These are phyloP conservation scores for Lasius platythorax DNA, from an alignment of 2,888 invertebrate genomes.

Conservation along the genomic window DNA sequence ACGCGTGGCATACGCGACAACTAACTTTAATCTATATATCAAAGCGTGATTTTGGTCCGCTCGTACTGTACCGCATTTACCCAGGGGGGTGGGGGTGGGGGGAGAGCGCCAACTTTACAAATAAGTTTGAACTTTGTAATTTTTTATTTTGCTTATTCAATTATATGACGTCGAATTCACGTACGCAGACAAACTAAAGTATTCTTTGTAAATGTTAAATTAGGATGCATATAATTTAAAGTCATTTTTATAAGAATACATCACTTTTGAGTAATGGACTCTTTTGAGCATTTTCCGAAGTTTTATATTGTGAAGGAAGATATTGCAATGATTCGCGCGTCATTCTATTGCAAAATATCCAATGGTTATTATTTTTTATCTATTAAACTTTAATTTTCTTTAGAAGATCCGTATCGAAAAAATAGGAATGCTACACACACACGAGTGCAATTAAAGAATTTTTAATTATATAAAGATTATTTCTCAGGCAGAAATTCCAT, in stretches of 20 bases:
- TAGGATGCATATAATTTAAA: neutral
- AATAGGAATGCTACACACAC: neutral
- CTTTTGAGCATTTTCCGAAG: neutral
- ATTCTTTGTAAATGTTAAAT: slow-evolving; percentile 1
- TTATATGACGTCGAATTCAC: slow-evolving; percentile 5
- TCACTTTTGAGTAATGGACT: neutral
- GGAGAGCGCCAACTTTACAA: slow-evolving; percentile 14
- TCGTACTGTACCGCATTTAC: neutral
- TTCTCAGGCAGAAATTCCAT: neutral
- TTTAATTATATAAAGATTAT: slow-evolving; percentile 4
- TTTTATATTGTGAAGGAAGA: neutral
- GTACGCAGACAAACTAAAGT: neutral
- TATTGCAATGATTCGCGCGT: neutral
- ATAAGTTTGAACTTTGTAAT: slow-evolving; percentile 38
- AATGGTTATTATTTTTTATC: neutral
- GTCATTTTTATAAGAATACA: neutral
- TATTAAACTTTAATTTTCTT: neutral
- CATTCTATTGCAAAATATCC: neutral
- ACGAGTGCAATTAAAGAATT: neutral
- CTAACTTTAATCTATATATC: slow-evolving; percentile 60
- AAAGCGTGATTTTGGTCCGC: slow-evolving; percentile 58
- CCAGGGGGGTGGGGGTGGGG: neutral
- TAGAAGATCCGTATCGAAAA: neutral
- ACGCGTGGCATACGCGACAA: slow-evolving; percentile 57
- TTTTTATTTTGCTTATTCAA: slow-evolving; percentile 39